Evolutionary conservation across 2,888 invertebrate species (phyloP).

Genomic region (Eledone cirrhosa): DNA sequence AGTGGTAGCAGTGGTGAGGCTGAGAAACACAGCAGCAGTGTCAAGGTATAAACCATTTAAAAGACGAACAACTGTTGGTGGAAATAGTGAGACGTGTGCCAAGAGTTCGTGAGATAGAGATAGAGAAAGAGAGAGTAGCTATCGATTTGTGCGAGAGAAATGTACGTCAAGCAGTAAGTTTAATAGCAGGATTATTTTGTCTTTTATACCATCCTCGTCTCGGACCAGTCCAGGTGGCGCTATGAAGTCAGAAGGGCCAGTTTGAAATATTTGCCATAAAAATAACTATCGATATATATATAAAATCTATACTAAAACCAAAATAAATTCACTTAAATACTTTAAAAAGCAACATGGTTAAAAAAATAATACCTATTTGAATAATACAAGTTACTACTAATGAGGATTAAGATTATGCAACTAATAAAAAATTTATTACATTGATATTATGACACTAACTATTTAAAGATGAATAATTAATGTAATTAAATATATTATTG

Average conservation of each 20-base stretch:
- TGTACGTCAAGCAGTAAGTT: conserved; percentile 27
- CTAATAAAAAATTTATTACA: no score
- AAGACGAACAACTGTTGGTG: conserved; percentile 23
- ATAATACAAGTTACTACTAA: no score
- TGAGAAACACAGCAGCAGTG: conserved; percentile 25
- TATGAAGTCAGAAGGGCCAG: conserved; percentile 30
- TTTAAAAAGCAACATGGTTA: no score
- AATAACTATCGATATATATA: neutral
- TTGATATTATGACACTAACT: no score
- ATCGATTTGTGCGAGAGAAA: conserved; percentile 26
- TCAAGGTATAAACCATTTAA: conserved; percentile 24
- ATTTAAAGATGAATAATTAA: no score
- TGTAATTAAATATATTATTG: no score
- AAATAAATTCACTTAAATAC: no score
- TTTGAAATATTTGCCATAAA: conserved; percentile 25
- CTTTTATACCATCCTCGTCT: conserved; percentile 18
- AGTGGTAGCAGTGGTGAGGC: neutral
- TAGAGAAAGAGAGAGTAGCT: conserved; percentile 25
- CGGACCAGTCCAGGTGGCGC: conserved; percentile 10
- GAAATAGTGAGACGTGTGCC: neutral
- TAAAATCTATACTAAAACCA: no score
- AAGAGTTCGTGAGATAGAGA: conserved; percentile 1
- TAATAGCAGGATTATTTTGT: conserved; percentile 14
- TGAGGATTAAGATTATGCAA: no score
- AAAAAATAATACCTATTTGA: no score